Base-by-base conservation (phyloP, 2,888 invertebrate genomes). In the Tethea ocularis region DNA sequence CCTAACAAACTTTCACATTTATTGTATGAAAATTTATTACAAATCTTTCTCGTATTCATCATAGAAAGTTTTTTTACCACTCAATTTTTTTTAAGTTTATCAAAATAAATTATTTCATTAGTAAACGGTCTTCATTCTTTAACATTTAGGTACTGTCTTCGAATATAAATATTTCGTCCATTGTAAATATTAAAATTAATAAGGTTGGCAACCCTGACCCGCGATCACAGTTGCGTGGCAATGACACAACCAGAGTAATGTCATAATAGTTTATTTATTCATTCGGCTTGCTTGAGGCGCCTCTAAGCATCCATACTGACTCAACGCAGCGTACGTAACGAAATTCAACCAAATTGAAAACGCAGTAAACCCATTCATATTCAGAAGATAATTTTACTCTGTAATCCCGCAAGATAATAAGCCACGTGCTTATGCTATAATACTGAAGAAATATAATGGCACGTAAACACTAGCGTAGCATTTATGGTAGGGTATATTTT, bases 191-290 rank as follows among this genome's bases (percentile, higher is more conserved):
- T 22, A 54, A 5, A 54, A 33, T 54, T 15, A 20, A 26, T 54
- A 33, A 54, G 36, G 69, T 61, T 60, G 77, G 52, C 75, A 79
- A 57, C 78, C 79, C 75, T 78, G 74, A 72, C 66, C 70, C 61
- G 67, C 66, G 66, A 61, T 60, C 60, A 59, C 33, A 15, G 29
- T 51, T 51, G 53, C 52, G 56, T 61, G 53, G 33, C 52, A 54
- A 59, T 56, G 56, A 56, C 69, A 63, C 62, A 61, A 67, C 60
- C 59, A 59, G 26, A 61, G 58, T 64, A 68, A 65, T 72, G 69
- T 69, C 64, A 68, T 72, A 72, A 73, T 62, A 33, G 59, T 52
- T 65, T 69, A 77, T 75, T 73, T 69, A 76, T 77, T 75, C 72
- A 66, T 70, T n/a, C 57, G 66, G 68, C 61, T 63, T 53, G 60